Percentiles rank a stretch among this genome's conserved stretches.
Conservation (phyloP, 2,797 vertebrate species). For the Semaprochilodus insignis region DNA sequence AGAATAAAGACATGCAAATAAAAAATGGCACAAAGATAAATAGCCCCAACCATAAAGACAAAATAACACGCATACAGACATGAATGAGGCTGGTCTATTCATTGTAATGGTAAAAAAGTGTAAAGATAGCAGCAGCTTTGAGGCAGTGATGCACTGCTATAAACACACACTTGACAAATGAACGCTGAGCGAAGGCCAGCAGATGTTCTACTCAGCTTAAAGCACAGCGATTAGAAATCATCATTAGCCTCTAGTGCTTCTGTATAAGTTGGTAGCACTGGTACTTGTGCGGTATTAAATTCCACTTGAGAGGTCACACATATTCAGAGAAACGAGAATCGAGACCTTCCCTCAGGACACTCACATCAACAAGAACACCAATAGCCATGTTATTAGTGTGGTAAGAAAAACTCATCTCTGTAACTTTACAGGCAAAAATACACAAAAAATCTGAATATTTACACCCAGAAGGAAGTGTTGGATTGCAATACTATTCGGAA, state of each 20-base stretch:
- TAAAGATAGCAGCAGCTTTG: not conserved
- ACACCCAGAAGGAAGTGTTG: no score
- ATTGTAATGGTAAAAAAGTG: not conserved
- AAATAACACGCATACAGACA: not conserved
- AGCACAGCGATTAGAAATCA: not conserved
- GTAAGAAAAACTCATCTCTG: not conserved
- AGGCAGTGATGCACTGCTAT: not conserved
- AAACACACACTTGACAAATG: not conserved
- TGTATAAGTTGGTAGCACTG: not conserved
- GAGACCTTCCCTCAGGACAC: not conserved
- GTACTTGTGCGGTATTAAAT: not conserved
- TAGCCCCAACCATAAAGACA: conserved; percentile 15
- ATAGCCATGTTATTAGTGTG: not conserved
- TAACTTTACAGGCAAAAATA: not conserved
- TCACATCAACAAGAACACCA: not conserved
- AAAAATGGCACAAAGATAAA: conserved; percentile 38
- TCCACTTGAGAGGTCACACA: not conserved
- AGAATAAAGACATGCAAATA: conserved; percentile 28
- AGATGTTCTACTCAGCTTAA: conserved; percentile 10
- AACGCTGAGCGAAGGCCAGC: not conserved
- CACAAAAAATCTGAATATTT: no score
- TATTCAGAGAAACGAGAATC: not conserved
- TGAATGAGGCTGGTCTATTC: conserved; percentile 26
- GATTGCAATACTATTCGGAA: no score
- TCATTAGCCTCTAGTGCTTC: not conserved